Evolutionary conservation across 2,888 invertebrate genomes (phyloP), one percentile per base, ranked within the genome.

Genomic region (Xestia c-nigrum): DNA sequence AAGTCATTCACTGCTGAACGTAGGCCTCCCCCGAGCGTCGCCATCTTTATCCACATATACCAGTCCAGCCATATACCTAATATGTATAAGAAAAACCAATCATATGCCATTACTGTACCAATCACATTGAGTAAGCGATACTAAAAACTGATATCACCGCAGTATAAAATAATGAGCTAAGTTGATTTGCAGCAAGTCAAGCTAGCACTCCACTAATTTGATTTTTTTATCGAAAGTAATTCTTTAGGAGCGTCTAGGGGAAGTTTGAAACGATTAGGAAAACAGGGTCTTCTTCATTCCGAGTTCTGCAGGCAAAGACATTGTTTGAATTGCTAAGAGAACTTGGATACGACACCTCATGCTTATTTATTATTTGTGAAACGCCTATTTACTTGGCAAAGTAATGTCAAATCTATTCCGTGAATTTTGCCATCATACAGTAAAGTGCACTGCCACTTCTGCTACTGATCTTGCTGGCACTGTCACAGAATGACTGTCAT

Each of bases 161-260:
- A 38, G 57, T 40, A 52, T 69, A 77, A 72, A 66, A 66, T 67
- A 63, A 79, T 74, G 57, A 81, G 38, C 72, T 69, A 78, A 81
- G 50, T 69, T 61, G 65, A 55, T 68, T 76, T 63, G 66, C 21
- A 73, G 57, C 24, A 59, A 70, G 43, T 52, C 47, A 43, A 40
- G 47, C 47, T 14, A 59, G 46, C 65, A 72, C 73, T 78, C 43
- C 19, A 47, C 75, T 71, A 52, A 84, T 76, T 81, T 64, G 38
- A 72, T 76, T 78, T 78, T 70, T 74, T 57, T 66, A 19, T 66
- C 57, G n/a, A 46, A 57, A 57, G 19, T 21, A 65, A 67, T 14
- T 50, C 65, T 81, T 84, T 78, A 84, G 24, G 78, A 78, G 47
- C 63, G 10, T 64, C 40, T 10, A 59, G 50, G 38, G 52, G 65